Percentiles rank a stretch among this genome's conserved stretches.
Conservation (phyloP, 2,888 invertebrate species). For the Oscheius myriophilus region DNA sequence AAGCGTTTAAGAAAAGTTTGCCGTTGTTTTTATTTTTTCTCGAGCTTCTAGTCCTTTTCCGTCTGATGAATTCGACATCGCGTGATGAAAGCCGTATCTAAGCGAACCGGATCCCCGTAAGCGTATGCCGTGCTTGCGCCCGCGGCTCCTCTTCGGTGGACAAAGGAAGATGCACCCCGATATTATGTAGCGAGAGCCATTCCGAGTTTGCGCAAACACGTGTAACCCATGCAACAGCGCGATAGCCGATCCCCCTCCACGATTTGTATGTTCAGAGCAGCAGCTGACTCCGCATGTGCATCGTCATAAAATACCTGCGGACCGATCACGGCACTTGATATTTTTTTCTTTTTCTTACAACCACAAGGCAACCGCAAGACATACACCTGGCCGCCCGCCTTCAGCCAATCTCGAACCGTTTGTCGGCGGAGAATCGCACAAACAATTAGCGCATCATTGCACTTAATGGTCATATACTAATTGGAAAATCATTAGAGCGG, state of each 20-base stretch:
- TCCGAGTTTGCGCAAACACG: conserved; percentile 29
- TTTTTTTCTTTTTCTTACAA: too few relatives aligned
- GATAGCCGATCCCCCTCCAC: conserved; percentile 26
- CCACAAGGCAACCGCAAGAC: too few relatives aligned
- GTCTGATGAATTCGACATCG: too few relatives aligned
- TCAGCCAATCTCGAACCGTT: too few relatives aligned
- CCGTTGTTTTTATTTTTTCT: too few relatives aligned
- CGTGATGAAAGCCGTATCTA: too few relatives aligned
- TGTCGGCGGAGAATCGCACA: conserved; percentile 15
- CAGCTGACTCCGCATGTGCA: conserved; percentile 27
- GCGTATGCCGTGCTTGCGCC: too few relatives aligned
- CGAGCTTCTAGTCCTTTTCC: too few relatives aligned
- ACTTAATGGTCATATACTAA: conserved; percentile 32
- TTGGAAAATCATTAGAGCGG: conserved; percentile 30
- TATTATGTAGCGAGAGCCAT: conserved; percentile 25
- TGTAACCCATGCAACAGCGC: conserved; percentile 17
- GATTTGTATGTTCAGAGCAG: conserved; percentile 29
- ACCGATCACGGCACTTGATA: too few relatives aligned
- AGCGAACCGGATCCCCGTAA: too few relatives aligned
- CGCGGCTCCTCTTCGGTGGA: conserved; percentile 11
- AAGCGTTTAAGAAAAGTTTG: too few relatives aligned
- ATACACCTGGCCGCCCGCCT: too few relatives aligned
- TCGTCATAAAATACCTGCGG: conserved; percentile 25
- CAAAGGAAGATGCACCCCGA: conserved; percentile 27
- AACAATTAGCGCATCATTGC: conserved; percentile 35